Evolutionary conservation across 2,888 invertebrate species (phyloP).

Genomic region (Erebia aethiops): DNA sequence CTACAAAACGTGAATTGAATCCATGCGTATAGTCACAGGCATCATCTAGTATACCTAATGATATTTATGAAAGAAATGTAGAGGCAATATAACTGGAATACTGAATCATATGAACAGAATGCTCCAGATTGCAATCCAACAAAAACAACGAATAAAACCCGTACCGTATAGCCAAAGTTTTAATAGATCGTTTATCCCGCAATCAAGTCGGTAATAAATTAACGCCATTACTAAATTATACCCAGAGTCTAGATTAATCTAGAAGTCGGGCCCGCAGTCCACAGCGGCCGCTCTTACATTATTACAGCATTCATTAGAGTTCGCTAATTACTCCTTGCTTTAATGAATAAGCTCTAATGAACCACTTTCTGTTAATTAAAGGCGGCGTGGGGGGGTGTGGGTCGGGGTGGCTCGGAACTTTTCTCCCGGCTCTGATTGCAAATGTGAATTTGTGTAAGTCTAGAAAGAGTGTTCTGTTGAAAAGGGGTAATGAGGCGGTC

Average conservation of each 20-base stretch:
- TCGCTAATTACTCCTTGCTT: constrained; percentile 95
- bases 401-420: constrained; percentile 63
- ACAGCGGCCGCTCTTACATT: constrained; percentile 86
- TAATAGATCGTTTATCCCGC: constrained; percentile 65
- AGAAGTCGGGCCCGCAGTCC: constrained; percentile 80
- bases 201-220: constrained; percentile 77
- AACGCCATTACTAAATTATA: constrained; percentile 80
- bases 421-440: constrained; percentile 82
- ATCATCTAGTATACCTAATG: background rate
- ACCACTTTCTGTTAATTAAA: constrained; percentile 96
- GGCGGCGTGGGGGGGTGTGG: constrained; percentile 83
- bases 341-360: constrained; percentile 96
- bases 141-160: constrained; percentile 36
- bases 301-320: constrained; percentile 93
- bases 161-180: constrained; percentile 44
- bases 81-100: background rate
- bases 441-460: constrained; percentile 83
- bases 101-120: background rate
- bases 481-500: constrained; percentile 81
- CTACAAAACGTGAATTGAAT: too few species aligned
- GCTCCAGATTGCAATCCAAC: constrained; percentile 18
- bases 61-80: background rate
- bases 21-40: too few species aligned
- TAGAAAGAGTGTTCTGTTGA: constrained; percentile 78
- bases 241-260: constrained; percentile 80